phyloP scores from a whole-genome alignment of 2,888 invertebrate species.

The Oscheius sp. region DNA sequence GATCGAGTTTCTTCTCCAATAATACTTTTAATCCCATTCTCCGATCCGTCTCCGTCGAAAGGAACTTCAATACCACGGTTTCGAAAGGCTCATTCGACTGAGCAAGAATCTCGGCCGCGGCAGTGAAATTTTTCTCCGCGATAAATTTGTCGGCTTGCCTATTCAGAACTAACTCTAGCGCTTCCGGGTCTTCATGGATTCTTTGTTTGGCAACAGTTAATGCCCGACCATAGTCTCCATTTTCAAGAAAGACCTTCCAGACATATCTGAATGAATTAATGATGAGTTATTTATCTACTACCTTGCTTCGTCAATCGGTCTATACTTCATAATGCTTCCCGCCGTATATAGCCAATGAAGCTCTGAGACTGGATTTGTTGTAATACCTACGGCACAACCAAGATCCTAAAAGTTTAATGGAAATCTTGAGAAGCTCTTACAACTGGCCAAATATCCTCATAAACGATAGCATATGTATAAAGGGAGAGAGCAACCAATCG shows the following conservation, averaged over 20 bases:
- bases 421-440: conserved; percentile 30
- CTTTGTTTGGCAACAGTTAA: conserved; percentile 45
- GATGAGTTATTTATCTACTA: conserved; percentile 15
- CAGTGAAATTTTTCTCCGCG: conserved; percentile 62
- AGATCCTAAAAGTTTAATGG: conserved; percentile 31
- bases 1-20: conserved; percentile 83
- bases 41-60: conserved; percentile 74
- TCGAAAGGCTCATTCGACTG: conserved; percentile 91
- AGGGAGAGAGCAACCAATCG: conserved; percentile 63
- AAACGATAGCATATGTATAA: conserved; percentile 56
- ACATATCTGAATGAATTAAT: conserved; percentile 49
- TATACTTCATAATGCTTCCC: conserved; percentile 57
- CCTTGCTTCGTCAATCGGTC: conserved; percentile 65
- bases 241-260: conserved; percentile 65
- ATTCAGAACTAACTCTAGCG: conserved; percentile 62
- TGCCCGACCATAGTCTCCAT: conserved; percentile 61
- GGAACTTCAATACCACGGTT: conserved; percentile 76
- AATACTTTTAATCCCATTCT: conserved; percentile 87
- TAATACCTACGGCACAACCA: conserved; percentile 54
- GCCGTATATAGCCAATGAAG: conserved; percentile 62
- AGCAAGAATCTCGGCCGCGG: conserved; percentile 83
- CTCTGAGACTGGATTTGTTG: conserved; percentile 57
- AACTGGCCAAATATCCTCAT: conserved; percentile 58
- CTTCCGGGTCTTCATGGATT: conserved; percentile 52
- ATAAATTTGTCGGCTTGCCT: conserved; percentile 66